Evolutionary conservation across 2,888 invertebrate genomes (phyloP), one percentile per base, ranked within the genome.

Genomic region (Sthenelais limicola): DNA sequence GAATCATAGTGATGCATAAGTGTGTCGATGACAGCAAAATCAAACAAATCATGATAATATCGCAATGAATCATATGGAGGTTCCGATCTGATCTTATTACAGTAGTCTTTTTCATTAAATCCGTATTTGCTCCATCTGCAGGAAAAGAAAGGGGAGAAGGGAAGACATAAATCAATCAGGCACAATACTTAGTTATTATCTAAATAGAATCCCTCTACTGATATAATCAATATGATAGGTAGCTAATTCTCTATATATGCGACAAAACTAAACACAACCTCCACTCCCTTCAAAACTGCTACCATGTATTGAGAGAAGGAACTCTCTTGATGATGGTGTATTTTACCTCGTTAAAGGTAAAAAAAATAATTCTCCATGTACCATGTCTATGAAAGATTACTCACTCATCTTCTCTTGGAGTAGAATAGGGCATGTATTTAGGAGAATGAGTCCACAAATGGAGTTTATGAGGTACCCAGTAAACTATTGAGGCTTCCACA

Each of bases 1-100:
- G 73, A 75, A 74, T 79, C 79, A 68, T 70, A 79, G 68, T 79
- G 79, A 56, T 76, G 76, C 78, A 79, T 77, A 21, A 79, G 47
- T 12, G 74, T 71, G 43, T 79, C 79, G 12, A 79, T 62, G 18
- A 76, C 71, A 24, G 76, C 70, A 66, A 79, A 79, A 67, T 79
- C 79, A 52, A 79, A 79, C 26, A 79, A 69, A 69, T 79, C 79
- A 33, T 69, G 70, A 54, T 76, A 79, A 54, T 69, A 74, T 24
- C 73, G 24, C 43, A 67, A 68, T 3, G 43, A n/a, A 15, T 70
- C 69, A 48, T 79, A 79, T 3, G 78, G 79, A 26, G 69, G 43
- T n/a, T 66, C 58, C 18, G 69, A 48, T 12, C 75, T 66, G 1
- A 79, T 49, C 18, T 75, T 67, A n/a, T 71, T 48, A 58, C 78